phyloP scores from a whole-genome alignment of 2,888 invertebrate species.

The Cosmorhoe ocellata region DNA sequence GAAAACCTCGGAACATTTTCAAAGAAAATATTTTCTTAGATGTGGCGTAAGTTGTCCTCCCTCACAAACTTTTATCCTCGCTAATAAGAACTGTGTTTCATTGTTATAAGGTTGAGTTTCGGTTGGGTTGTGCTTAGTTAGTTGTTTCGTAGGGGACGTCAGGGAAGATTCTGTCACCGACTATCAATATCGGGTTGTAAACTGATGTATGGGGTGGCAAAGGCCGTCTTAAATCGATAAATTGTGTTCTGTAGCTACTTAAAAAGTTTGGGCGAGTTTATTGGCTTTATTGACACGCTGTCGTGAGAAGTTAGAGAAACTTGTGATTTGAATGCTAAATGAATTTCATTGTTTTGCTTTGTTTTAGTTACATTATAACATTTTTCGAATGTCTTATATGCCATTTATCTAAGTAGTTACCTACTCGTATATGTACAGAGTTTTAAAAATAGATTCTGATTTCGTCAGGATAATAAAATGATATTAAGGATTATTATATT shows the following conservation, averaged over 20 bases:
- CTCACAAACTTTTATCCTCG: slow-evolving; percentile 36
- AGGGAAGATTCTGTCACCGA: slow-evolving; percentile 66
- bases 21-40: slow-evolving; percentile 70
- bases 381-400: no score
- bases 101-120: slow-evolving; percentile 39
- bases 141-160: slow-evolving; percentile 56
- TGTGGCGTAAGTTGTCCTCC: slow-evolving; percentile 60
- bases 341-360: slow-evolving; percentile 9
- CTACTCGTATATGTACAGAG: no score
- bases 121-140: slow-evolving; percentile 15
- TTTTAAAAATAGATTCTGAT: no score
- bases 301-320: slow-evolving; percentile 48
- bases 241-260: slow-evolving; percentile 71
- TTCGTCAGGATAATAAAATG: no score
- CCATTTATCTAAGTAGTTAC: no score
- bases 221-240: slow-evolving; percentile 74
- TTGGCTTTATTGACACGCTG: slow-evolving; percentile 73
- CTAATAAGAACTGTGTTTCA: slow-evolving; percentile 29
- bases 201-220: slow-evolving; percentile 76
- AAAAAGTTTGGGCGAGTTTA: slow-evolving; percentile 68
- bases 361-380: background rate
- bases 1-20: slow-evolving; percentile 68
- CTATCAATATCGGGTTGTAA: slow-evolving; percentile 76
- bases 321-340: slow-evolving; percentile 20
- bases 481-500: no score